phyloP scores from a whole-genome alignment of 2,797 vertebrate species.

The Xenopus petersii region DNA sequence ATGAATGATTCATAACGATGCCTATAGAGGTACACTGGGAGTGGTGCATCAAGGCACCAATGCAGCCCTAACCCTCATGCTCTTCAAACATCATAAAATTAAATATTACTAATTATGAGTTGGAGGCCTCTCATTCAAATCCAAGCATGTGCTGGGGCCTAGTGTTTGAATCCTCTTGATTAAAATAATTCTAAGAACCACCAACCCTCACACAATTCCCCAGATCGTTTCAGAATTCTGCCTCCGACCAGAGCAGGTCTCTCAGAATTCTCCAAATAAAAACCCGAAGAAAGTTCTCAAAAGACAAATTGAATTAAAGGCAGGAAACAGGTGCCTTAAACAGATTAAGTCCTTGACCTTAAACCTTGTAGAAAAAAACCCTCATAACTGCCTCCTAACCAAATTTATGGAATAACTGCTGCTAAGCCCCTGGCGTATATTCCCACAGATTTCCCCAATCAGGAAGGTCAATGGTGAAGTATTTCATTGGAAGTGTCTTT shows the following conservation, averaged over 20 bases:
- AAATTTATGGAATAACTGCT: conserved; percentile 52
- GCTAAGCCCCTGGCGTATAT: conserved; percentile 29
- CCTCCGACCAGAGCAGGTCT: background rate
- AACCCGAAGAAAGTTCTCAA: conserved; percentile 28
- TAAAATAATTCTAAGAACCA: too few relatives aligned
- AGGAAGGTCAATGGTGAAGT: conserved; percentile 7
- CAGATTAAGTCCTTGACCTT: conserved; percentile 54
- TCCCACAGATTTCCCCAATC: conserved; percentile 22
- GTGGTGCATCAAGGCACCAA: too few relatives aligned
- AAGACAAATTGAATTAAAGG: conserved; percentile 50
- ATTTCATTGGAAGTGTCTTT: background rate
- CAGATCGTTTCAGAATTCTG: too few relatives aligned
- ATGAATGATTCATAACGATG: too few relatives aligned
- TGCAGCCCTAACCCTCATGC: too few relatives aligned
- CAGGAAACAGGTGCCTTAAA: conserved; percentile 56
- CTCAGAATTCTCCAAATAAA: conserved; percentile 12
- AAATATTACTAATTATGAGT: too few relatives aligned
- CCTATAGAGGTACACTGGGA: too few relatives aligned
- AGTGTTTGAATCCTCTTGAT: too few relatives aligned
- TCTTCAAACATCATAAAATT: too few relatives aligned
- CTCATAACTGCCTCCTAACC: conserved; percentile 35
- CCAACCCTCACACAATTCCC: too few relatives aligned
- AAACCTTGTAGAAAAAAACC: conserved; percentile 31
- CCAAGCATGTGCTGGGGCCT: too few relatives aligned
- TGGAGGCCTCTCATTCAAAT: too few relatives aligned